A percentile compares a stretch with the other conserved stretches of the same genome.
These are phyloP conservation scores for Antennarius striatus DNA, from an alignment of 2,113 vertebrate genomes.

Conservation along the genomic window DNA sequence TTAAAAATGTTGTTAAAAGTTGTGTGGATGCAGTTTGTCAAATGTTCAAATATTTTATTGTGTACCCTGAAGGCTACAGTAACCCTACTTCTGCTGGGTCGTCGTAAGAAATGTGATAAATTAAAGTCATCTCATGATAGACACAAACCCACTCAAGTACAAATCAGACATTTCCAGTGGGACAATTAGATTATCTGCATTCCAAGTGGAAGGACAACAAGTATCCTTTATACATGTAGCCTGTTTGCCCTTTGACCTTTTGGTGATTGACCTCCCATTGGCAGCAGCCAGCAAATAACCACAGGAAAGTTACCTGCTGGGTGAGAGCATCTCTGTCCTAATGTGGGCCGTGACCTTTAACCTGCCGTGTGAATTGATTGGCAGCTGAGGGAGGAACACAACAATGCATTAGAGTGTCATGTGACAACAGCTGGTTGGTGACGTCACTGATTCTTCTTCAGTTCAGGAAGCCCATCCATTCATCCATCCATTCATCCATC, in stretches of 20 bases:
- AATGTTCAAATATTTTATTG: no score
- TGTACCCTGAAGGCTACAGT: no score
- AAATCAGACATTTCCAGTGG: not conserved
- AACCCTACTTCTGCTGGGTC: no score
- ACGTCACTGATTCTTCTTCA: no score
- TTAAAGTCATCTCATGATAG: not conserved
- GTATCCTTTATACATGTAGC: slow-evolving; percentile 36
- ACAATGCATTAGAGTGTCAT: slow-evolving; percentile 10
- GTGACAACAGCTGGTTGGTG: no score
- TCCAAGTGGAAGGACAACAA: slow-evolving; percentile 32
- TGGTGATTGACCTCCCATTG: slow-evolving; percentile 39
- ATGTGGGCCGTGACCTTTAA: slow-evolving; percentile 54
- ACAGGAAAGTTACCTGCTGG: slow-evolving; percentile 65
- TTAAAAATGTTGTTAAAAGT: not conserved
- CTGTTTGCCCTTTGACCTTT: slow-evolving; percentile 43
- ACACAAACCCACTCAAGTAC: not conserved
- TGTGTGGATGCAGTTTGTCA: not conserved
- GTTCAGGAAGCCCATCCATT: no score
- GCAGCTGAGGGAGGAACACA: slow-evolving; percentile 32
- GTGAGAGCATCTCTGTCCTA: slow-evolving; percentile 35
- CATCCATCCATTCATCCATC: no score
- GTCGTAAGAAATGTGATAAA: not conserved
- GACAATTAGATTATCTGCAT: slow-evolving; percentile 33
- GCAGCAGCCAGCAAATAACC: slow-evolving; percentile 33
- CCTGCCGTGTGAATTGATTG: slow-evolving; percentile 51